A percentile compares a stretch with the other conserved stretches of the same genome.
Conservation (phyloP, 2,113 vertebrate genomes). For the Arvicanthis niloticus region DNA sequence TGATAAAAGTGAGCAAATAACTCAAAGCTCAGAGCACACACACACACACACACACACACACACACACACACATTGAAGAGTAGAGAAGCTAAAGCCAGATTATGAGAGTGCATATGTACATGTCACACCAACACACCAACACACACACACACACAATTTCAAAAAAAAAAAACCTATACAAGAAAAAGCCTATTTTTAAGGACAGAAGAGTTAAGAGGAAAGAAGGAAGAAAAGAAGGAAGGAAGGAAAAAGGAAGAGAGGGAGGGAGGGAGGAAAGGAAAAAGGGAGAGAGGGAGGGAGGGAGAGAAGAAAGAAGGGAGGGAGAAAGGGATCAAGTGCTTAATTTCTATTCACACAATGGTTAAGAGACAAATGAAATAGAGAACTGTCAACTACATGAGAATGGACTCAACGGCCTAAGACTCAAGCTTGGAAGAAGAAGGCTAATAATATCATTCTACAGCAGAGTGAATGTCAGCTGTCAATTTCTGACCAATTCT, state of each 20-base stretch:
- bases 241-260: rapidly evolving
- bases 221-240: no score
- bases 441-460: not conserved
- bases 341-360: constrained; percentile 3
- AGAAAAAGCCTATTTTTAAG: constrained; percentile 13
- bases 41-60: no score
- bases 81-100: not conserved
- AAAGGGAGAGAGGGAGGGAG: no score
- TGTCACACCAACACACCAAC: not conserved
- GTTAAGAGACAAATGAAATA: not conserved
- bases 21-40: not conserved
- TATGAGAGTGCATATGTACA: not conserved
- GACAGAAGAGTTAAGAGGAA: not conserved
- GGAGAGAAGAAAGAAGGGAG: no score
- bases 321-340: not conserved
- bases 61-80: no score
- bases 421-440: not conserved
- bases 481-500: not conserved
- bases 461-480: not conserved
- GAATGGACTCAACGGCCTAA: not conserved
- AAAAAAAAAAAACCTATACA: not conserved
- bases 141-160: not conserved
- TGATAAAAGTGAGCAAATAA: constrained; percentile 1
- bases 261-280: rapidly evolving
- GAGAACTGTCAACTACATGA: not conserved